Percentiles rank a stretch among this genome's conserved stretches.
Conservation (phyloP, 2,113 vertebrate species). For the Leptodactylus fuscus region DNA sequence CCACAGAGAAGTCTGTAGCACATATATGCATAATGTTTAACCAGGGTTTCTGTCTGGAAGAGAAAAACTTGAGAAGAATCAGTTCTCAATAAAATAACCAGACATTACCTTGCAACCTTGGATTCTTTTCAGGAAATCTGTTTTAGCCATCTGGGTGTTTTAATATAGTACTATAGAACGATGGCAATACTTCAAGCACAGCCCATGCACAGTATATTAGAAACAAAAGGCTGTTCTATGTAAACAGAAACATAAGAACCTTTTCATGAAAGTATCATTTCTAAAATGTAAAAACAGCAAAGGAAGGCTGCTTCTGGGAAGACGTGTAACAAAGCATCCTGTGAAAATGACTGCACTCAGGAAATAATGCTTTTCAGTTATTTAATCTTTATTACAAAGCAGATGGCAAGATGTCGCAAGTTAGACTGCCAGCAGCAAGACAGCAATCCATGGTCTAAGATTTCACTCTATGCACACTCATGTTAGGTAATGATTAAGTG, state of each 20-base stretch:
- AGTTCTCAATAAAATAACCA: not conserved
- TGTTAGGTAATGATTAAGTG: constrained; percentile 26
- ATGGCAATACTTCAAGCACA: not conserved
- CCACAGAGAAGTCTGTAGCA: too few species aligned
- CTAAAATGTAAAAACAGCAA: not conserved
- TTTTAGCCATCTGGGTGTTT: constrained; percentile 1
- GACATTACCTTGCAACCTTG: not conserved
- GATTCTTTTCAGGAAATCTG: not conserved
- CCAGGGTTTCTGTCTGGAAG: too few species aligned
- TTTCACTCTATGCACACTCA: constrained; percentile 26
- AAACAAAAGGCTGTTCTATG: not conserved
- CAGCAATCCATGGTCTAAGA: constrained; percentile 24
- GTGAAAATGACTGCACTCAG: not conserved
- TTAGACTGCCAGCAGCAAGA: constrained; percentile 12
- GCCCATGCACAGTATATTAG: not conserved
- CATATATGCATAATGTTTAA: too few species aligned
- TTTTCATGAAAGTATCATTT: constrained; percentile 6
- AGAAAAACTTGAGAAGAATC: too few species aligned
- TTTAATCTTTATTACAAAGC: not conserved
- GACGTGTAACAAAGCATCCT: not conserved
- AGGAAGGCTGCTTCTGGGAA: not conserved
- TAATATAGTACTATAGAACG: not conserved
- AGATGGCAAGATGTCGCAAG: constrained; percentile 25
- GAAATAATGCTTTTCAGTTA: constrained; percentile 22
- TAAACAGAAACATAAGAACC: not conserved